A percentile compares a stretch with the other conserved stretches of the same genome.
These are phyloP conservation scores for Platysternon megacephalum DNA, from an alignment of 2,113 vertebrate species.

Conservation along the genomic window DNA sequence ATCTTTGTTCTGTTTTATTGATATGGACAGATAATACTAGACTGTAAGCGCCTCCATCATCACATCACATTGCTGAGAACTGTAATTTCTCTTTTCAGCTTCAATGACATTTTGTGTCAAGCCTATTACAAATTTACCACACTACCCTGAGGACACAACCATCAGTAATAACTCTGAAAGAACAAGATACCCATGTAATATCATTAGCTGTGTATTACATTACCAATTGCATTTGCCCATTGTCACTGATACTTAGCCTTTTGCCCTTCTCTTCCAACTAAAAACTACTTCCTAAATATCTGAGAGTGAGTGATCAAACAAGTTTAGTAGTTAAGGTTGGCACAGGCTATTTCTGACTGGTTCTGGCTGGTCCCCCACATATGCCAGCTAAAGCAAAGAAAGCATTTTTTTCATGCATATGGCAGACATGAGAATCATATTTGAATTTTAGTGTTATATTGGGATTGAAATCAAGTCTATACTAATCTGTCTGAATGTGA, in stretches of 20 bases:
- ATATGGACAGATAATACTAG: background rate
- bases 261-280: background rate
- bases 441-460: background rate
- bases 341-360: conserved; percentile 23
- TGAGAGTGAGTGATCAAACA: background rate
- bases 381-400: conserved; percentile 14
- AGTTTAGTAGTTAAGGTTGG: conserved; percentile 40
- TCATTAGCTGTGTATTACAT: background rate
- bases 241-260: conserved; percentile 32
- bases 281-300: conserved; percentile 33
- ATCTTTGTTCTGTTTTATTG: background rate
- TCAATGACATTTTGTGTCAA: background rate
- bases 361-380: conserved; percentile 21
- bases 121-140: background rate
- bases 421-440: background rate
- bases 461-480: conserved; percentile 34
- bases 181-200: background rate
- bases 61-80: background rate
- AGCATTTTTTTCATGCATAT: conserved; percentile 14
- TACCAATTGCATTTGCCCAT: background rate
- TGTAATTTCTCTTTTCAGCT: background rate
- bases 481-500: conserved; percentile 24
- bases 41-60: background rate
- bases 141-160: conserved; percentile 33
- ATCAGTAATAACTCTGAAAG: conserved; percentile 10